phyloP scores from a whole-genome alignment of 2,888 invertebrate genomes.

The Stenurella melanura region DNA sequence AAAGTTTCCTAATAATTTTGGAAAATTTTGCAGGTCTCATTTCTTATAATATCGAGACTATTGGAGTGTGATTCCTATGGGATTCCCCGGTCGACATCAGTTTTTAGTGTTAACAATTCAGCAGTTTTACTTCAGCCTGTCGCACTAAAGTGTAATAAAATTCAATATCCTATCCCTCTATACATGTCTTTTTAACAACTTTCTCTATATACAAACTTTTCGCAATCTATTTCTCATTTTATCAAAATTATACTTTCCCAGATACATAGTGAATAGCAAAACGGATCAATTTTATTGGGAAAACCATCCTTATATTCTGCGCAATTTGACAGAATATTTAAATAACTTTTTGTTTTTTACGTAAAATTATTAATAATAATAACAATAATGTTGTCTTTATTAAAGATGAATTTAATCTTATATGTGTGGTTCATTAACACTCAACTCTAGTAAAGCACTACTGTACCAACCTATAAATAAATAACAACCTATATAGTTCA shows the following conservation, averaged over 20 bases:
- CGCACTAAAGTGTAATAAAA: slow-evolving; percentile 74
- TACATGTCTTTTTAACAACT: slow-evolving; percentile 25
- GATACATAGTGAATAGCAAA: not conserved
- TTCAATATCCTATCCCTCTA: slow-evolving; percentile 61
- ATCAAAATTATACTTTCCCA: not conserved
- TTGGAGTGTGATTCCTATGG: slow-evolving; percentile 71
- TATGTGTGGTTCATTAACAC: too few relatives aligned
- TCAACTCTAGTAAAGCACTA: too few relatives aligned
- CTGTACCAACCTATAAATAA: too few relatives aligned
- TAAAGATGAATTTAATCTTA: too few relatives aligned
- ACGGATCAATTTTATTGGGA: not conserved
- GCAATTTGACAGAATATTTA: too few relatives aligned
- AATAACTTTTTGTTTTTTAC: too few relatives aligned
- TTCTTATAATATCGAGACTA: slow-evolving; percentile 69
- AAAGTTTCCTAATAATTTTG: slow-evolving; percentile 25
- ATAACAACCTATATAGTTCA: too few relatives aligned
- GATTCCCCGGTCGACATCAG: slow-evolving; percentile 71
- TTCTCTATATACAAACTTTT: slow-evolving; percentile 18
- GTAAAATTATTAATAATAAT: too few relatives aligned
- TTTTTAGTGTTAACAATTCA: slow-evolving; percentile 74
- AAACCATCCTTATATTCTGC: not conserved
- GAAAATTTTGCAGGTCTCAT: slow-evolving; percentile 26
- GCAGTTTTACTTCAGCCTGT: slow-evolving; percentile 73
- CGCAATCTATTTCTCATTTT: slow-evolving; percentile 10
- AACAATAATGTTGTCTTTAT: too few relatives aligned